Conservation (phyloP, 2,797 vertebrate genomes). For the Pangasius macronema region DNA sequence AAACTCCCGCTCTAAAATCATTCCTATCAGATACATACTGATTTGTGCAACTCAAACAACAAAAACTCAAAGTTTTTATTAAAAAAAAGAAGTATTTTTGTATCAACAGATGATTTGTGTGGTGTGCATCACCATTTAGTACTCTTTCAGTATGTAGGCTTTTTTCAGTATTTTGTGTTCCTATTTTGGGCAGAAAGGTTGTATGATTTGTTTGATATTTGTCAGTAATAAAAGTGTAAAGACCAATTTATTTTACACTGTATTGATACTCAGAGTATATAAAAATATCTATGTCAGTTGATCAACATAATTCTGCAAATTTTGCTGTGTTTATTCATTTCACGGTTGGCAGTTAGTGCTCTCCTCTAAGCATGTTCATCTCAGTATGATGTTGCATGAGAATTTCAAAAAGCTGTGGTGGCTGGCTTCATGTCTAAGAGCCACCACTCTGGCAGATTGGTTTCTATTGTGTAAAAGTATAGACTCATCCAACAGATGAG, state of each 20-base stretch:
- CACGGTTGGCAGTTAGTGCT: neutral
- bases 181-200: neutral
- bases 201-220: neutral
- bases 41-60: neutral
- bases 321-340: neutral
- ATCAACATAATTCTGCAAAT: neutral
- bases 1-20: neutral
- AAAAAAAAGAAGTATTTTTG: neutral
- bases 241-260: neutral
- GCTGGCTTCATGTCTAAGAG: neutral
- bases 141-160: neutral
- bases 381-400: neutral
- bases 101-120: neutral
- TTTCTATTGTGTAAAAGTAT: neutral
- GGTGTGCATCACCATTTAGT: neutral
- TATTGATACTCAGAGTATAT: neutral
- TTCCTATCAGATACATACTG: neutral
- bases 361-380: neutral
- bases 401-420: neutral
- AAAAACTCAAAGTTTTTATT: no score
- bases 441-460: neutral
- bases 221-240: neutral
- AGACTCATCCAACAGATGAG: neutral
- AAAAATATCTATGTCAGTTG: neutral
- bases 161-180: neutral